These are phyloP conservation scores for Sandelia bainsii DNA, from an alignment of 2,797 vertebrate species.

Conservation along the genomic window DNA sequence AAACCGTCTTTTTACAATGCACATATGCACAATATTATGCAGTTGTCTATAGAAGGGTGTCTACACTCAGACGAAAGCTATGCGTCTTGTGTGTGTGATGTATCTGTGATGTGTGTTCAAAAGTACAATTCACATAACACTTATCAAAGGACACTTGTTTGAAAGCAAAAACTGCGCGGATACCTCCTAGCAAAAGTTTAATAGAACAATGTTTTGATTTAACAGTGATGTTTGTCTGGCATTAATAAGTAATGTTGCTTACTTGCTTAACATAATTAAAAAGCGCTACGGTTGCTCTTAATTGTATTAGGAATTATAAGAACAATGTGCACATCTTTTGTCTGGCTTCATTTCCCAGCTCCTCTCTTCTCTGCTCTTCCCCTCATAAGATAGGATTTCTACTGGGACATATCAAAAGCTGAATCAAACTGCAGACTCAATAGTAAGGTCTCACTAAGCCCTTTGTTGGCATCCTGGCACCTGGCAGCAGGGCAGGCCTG, in stretches of 20 bases:
- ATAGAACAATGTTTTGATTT: background rate
- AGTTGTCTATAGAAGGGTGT: background rate
- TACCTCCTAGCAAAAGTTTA: background rate
- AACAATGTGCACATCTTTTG: background rate
- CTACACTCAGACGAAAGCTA: background rate
- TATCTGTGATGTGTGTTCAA: background rate
- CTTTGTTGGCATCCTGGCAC: conserved; percentile 75
- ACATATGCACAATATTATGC: conserved; percentile 11
- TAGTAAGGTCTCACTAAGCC: conserved; percentile 36
- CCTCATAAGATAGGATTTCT: conserved; percentile 60
- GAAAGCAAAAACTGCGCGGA: background rate
- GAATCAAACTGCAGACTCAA: conserved; percentile 51
- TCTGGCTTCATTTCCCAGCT: conserved; percentile 16
- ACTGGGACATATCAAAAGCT: conserved; percentile 54
- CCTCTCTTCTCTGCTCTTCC: conserved; percentile 6
- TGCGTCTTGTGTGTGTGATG: conserved; percentile 17
- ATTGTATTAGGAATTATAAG: background rate
- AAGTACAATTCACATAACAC: background rate
- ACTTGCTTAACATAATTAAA: background rate
- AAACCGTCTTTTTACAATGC: conserved; percentile 36
- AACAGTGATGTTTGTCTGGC: background rate
- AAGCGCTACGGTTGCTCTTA: background rate
- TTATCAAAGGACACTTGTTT: background rate
- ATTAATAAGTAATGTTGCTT: conserved; percentile 11
- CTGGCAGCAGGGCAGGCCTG: conserved; percentile 72